Conservation (phyloP, 1,140 invertebrate species). For the Lepeophtheirus salmonis region DNA sequence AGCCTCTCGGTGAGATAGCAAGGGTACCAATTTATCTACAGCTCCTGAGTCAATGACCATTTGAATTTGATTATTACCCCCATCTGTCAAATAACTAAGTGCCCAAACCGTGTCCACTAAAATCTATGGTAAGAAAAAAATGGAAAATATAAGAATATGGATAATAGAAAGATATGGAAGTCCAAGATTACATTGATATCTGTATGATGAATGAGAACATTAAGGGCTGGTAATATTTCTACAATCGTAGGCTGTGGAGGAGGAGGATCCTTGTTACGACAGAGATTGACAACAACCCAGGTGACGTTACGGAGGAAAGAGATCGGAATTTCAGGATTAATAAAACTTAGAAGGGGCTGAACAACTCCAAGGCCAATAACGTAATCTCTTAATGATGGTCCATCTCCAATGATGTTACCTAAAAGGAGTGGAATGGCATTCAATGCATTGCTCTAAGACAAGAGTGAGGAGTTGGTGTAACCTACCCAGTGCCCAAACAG, state of each 20-base stretch:
- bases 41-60: slow-evolving; percentile 93
- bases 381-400: slow-evolving; percentile 67
- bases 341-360: slow-evolving; percentile 65
- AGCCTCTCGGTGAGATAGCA: slow-evolving; percentile 57
- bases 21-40: slow-evolving; percentile 78
- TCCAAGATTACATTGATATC: slow-evolving; percentile 72
- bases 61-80: slow-evolving; percentile 95
- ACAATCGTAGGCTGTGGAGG: slow-evolving; percentile 64
- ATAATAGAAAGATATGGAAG: not conserved
- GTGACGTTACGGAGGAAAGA: slow-evolving; percentile 87
- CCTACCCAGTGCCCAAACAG: slow-evolving; percentile 86
- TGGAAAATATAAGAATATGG: no score
- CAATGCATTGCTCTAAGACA: no score
- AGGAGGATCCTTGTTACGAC: slow-evolving; percentile 85
- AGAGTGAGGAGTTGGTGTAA: no score
- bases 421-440: no score
- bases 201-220: slow-evolving; percentile 76
- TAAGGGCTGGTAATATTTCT: slow-evolving; percentile 82
- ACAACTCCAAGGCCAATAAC: slow-evolving; percentile 79
- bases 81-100: slow-evolving; percentile 92
- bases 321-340: slow-evolving; percentile 78
- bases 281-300: slow-evolving; percentile 93
- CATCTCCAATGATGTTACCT: slow-evolving; percentile 79
- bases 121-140: slow-evolving; percentile 46
- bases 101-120: slow-evolving; percentile 98